phyloP scores from a whole-genome alignment of 2,888 invertebrate genomes.

The Augochlorella aurata region DNA sequence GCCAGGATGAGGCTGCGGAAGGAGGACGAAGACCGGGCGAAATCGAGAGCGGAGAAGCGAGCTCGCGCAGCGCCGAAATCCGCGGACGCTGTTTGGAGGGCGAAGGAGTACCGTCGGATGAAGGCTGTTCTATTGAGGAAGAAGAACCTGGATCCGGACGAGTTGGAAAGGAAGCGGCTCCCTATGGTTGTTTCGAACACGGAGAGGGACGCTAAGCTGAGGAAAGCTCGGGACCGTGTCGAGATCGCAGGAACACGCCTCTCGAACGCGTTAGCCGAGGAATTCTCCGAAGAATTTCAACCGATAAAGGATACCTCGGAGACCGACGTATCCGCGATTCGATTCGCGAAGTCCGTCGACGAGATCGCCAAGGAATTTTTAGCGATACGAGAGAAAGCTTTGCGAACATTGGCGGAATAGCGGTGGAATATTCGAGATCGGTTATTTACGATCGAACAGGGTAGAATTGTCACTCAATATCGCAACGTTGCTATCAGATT shows the following conservation, averaged over 20 bases:
- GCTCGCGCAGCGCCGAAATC: slow-evolving; percentile 59
- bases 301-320: not conserved
- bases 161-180: slow-evolving; percentile 84
- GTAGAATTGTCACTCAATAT: not conserved
- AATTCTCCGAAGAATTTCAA: slow-evolving; percentile 57
- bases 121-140: slow-evolving; percentile 85
- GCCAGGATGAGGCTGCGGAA: slow-evolving; percentile 63
- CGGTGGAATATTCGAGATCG: not conserved
- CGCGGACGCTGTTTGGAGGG: slow-evolving; percentile 84
- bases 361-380: slow-evolving; percentile 54
- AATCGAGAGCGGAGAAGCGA: slow-evolving; percentile 72
- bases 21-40: slow-evolving; percentile 67
- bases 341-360: slow-evolving; percentile 15
- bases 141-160: slow-evolving; percentile 85
- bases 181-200: slow-evolving; percentile 84
- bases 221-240: slow-evolving; percentile 68
- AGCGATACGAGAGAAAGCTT: slow-evolving; percentile 70
- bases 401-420: slow-evolving; percentile 27
- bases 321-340: not conserved
- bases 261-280: slow-evolving; percentile 56
- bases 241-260: slow-evolving; percentile 57
- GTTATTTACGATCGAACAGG: not conserved
- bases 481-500: no score
- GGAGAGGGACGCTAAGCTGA: slow-evolving; percentile 83
- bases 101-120: slow-evolving; percentile 86